phyloP scores from a whole-genome alignment of 2,113 vertebrate species.

The Butorides virescens region DNA sequence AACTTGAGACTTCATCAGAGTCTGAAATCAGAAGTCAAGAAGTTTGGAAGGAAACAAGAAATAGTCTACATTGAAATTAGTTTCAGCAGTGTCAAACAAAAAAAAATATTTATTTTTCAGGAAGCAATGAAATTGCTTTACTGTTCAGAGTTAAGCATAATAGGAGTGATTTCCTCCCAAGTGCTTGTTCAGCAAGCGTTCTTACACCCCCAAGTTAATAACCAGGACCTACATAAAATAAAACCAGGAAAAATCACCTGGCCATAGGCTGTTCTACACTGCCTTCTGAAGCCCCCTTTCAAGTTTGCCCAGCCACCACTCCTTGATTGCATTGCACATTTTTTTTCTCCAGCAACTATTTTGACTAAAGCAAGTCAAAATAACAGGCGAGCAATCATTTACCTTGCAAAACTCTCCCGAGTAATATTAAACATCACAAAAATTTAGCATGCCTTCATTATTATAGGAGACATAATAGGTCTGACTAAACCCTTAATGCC shows the following conservation, averaged over 20 bases:
- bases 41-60: neutral
- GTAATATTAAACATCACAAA: neutral
- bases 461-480: neutral
- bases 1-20: neutral
- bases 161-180: neutral
- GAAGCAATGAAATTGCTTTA: neutral
- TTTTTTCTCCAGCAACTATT: neutral
- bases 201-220: neutral
- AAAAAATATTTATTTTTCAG: neutral
- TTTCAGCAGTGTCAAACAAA: neutral
- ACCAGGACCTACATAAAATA: neutral
- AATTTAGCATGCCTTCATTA: neutral
- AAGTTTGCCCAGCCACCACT: neutral
- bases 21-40: neutral
- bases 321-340: neutral
- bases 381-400: neutral
- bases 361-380: neutral
- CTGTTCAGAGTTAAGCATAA: neutral
- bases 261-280: neutral
- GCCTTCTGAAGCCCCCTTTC: neutral
- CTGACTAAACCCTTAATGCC: neutral
- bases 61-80: neutral
- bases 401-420: neutral
- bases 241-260: neutral
- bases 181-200: no score